phyloP scores from a whole-genome alignment of 2,113 vertebrate species.

The Leucosticte australis region DNA sequence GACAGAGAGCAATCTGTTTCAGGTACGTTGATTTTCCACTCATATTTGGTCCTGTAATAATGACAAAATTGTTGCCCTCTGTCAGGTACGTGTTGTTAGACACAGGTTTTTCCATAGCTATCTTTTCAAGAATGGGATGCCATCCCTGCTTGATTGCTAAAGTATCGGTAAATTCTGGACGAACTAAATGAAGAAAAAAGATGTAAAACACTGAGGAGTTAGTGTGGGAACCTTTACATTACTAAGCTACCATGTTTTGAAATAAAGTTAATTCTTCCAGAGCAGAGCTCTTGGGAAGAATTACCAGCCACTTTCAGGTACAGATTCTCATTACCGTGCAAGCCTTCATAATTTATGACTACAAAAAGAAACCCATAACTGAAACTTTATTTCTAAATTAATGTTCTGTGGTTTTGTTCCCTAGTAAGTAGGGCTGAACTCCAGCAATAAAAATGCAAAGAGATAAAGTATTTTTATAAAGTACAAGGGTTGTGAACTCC shows the following conservation, averaged over 20 bases:
- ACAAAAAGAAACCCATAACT: not conserved
- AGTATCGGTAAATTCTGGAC: slow-evolving; percentile 96
- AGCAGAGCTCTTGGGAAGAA: not conserved
- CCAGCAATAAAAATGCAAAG: not conserved
- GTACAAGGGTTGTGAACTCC: not conserved
- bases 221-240: not conserved
- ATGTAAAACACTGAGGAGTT: not conserved
- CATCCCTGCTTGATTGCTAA: slow-evolving; percentile 92
- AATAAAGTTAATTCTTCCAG: not conserved
- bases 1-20: slow-evolving; percentile 94
- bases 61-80: slow-evolving; percentile 91
- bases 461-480: not conserved
- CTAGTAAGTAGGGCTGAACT: not conserved
- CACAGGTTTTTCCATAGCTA: slow-evolving; percentile 86
- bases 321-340: not conserved
- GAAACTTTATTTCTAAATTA: not conserved
- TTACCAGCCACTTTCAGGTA: not conserved
- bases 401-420: not conserved
- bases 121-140: slow-evolving; percentile 94
- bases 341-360: not conserved
- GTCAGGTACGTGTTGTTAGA: slow-evolving; percentile 91
- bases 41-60: slow-evolving; percentile 97
- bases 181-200: slow-evolving; percentile 76
- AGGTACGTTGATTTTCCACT: slow-evolving; percentile 97
- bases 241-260: not conserved